Percentiles rank a stretch among this genome's conserved stretches.
Evolutionary conservation across 1,140 invertebrate species (phyloP).

Genomic region (Eriosoma lanigerum): DNA sequence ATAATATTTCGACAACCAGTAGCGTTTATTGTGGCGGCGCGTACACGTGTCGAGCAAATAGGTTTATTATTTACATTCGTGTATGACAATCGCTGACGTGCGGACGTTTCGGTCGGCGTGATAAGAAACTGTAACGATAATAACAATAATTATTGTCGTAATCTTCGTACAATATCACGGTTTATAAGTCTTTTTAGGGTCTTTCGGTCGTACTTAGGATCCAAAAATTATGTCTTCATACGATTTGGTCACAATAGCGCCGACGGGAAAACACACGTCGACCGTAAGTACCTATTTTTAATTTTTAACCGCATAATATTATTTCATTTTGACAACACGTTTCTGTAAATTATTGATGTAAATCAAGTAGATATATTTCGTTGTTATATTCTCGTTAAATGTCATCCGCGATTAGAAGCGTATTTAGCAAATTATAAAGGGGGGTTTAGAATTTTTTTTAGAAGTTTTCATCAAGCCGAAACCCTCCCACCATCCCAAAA

Average conservation of each 20-base stretch:
- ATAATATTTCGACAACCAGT: background rate
- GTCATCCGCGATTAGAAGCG: no score
- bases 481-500: no score
- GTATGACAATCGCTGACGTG: background rate
- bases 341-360: no score
- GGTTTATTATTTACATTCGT: background rate
- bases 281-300: slow-evolving; percentile 10
- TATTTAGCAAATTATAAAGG: no score
- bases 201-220: no score
- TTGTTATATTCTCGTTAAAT: no score
- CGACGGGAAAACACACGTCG: background rate
- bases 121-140: background rate
- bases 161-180: no score
- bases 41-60: background rate
- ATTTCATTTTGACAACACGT: no score
- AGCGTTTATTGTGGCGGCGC: background rate
- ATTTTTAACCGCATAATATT: background rate
- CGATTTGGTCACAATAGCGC: background rate
- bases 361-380: no score
- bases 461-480: no score
- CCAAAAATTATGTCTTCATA: background rate
- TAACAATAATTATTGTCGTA: background rate
- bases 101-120: background rate
- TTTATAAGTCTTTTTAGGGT: no score
- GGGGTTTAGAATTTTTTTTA: no score